These are phyloP conservation scores for Agonopterix arenella DNA, from an alignment of 2,888 invertebrate genomes.

Conservation along the genomic window DNA sequence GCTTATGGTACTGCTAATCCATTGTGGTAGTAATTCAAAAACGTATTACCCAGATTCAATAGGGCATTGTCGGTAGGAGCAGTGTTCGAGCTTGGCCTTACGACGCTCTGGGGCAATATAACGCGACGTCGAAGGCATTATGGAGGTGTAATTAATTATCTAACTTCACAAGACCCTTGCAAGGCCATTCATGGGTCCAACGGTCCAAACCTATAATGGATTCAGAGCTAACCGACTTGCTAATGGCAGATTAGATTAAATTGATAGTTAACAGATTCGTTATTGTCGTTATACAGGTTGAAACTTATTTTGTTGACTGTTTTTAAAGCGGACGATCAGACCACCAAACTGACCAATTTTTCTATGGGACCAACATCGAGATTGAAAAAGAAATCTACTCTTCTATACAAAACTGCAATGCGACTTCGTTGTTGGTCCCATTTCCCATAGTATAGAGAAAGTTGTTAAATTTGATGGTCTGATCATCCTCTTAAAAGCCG, in stretches of 20 bases:
- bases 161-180: conserved; percentile 39
- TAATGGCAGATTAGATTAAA: conserved; percentile 4
- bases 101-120: conserved; percentile 53
- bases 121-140: conserved; percentile 41
- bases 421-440: too few relatives aligned
- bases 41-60: conserved; percentile 48
- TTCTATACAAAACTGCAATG: too few relatives aligned
- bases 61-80: conserved; percentile 33
- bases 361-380: too few relatives aligned
- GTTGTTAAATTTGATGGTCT: too few relatives aligned
- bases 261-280: conserved; percentile 1
- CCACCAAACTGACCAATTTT: too few relatives aligned
- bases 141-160: conserved; percentile 57
- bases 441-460: too few relatives aligned
- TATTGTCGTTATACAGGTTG: not conserved
- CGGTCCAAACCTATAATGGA: conserved; percentile 22
- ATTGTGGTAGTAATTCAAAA: conserved; percentile 40
- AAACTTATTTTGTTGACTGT: too few relatives aligned
- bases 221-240: conserved; percentile 5
- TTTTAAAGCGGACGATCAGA: too few relatives aligned
- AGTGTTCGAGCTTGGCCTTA: conserved; percentile 20
- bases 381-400: too few relatives aligned
- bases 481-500: too few relatives aligned
- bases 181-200: conserved; percentile 33
- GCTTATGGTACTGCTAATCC: conserved; percentile 22